phyloP scores from a whole-genome alignment of 2,113 vertebrate species.

The Cryptomyrus ogoouensis region DNA sequence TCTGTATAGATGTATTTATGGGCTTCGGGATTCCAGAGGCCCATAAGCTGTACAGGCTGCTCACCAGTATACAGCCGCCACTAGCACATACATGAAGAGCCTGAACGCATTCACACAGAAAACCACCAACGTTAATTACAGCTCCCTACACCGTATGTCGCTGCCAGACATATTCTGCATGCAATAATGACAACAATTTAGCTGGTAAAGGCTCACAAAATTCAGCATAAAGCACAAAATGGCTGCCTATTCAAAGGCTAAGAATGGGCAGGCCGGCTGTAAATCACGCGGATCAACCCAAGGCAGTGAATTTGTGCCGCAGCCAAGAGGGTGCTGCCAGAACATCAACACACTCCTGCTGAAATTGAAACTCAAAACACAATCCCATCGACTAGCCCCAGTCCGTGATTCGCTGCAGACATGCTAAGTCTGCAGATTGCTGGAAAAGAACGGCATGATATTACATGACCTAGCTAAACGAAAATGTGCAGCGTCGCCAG shows the following conservation, averaged over 20 bases:
- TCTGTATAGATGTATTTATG: not conserved
- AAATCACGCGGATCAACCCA: slow-evolving; percentile 1
- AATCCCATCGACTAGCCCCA: not conserved
- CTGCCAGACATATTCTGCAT: slow-evolving; percentile 1
- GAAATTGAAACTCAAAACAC: not conserved
- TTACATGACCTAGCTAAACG: not conserved
- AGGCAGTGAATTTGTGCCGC: not conserved
- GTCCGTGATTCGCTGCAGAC: not conserved
- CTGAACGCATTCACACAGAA: not conserved
- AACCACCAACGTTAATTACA: not conserved
- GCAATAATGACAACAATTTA: slow-evolving; percentile 13
- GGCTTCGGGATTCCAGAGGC: not conserved
- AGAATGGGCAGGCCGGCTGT: not conserved
- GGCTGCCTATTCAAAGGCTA: not conserved
- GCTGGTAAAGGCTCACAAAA: not conserved
- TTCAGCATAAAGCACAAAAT: not conserved
- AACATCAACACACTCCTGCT: not conserved
- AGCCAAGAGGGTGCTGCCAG: not conserved
- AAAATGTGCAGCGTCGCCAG: not conserved
- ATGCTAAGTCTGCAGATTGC: not conserved
- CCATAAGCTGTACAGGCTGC: not conserved
- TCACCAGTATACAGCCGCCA: not conserved
- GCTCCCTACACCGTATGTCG: not conserved
- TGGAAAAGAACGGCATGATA: slow-evolving; percentile 7
- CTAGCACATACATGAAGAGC: not conserved